Evolutionary conservation across 2,113 vertebrate genomes (phyloP).

Genomic region (Cinclus mexicanus): DNA sequence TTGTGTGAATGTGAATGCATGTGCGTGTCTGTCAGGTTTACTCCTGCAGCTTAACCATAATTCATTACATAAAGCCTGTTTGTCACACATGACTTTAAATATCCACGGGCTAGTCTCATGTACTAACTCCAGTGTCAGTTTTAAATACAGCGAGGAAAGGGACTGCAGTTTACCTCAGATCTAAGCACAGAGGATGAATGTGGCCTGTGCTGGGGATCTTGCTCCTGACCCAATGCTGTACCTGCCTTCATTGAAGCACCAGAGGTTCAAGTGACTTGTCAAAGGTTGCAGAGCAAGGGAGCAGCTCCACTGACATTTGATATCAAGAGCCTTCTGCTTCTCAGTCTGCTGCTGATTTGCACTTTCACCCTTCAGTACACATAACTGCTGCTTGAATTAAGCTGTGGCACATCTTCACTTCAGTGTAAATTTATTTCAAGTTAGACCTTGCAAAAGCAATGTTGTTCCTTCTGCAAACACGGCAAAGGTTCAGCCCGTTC

Average conservation of each 20-base stretch:
- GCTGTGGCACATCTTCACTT: conserved; percentile 37
- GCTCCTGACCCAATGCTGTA: neutral
- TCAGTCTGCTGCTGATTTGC: conserved; percentile 55
- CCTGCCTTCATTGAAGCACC: neutral
- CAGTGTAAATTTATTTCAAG: conserved; percentile 41
- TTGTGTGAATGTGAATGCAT: neutral
- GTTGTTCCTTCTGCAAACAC: neutral
- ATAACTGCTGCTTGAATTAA: conserved; percentile 61
- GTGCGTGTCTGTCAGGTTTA: conserved; percentile 8
- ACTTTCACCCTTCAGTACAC: conserved; percentile 50
- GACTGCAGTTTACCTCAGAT: neutral
- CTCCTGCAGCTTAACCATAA: neutral
- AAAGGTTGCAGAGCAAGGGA: conserved; percentile 32
- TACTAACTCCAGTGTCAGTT: neutral
- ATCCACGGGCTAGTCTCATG: neutral
- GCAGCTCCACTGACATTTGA: conserved; percentile 24
- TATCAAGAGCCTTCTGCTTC: conserved; percentile 33
- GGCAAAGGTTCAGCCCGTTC: accelerated
- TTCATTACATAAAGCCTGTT: conserved; percentile 54
- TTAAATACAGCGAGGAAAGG: neutral
- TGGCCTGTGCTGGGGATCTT: neutral
- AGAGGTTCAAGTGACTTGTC: conserved; percentile 23
- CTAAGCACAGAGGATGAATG: neutral
- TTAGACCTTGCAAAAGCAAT: conserved; percentile 36
- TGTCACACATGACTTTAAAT: conserved; percentile 30